Evolutionary conservation across 2,888 invertebrate genomes (phyloP), one percentile per base, ranked within the genome.

Genomic region (Pyrgus malvae): DNA sequence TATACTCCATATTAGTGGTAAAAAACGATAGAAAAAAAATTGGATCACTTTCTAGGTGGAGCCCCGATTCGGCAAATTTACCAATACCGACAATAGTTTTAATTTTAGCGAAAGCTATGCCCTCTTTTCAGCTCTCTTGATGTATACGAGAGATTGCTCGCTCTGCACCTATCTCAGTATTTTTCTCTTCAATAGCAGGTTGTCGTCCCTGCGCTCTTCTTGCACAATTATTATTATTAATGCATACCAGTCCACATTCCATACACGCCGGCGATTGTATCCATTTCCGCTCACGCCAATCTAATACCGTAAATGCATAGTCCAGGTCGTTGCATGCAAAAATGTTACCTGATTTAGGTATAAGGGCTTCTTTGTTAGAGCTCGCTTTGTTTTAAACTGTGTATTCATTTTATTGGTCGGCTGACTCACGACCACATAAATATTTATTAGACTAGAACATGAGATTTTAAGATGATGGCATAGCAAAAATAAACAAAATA

Each of bases 231-330:
- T 46, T 46, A 35, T 46, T 46, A 50, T 42, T 50, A 42, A 50
- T 11, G 37, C 51, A 51, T 51, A 51, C 51, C 44, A 51, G 51
- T 29, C 51, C 44, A 45, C 51, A 51, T 53, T 53, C 51, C 51
- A 53, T 53, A 53, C 45, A 53, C 51, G 51, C 44, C 27, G 44
- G 4, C 51, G 44, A 53, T 53, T 53, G 51, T 53, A 53, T 53
- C 51, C 44, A 53, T 45, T 53, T 53, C 51, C 51, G 51, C 6
- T 53, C 37, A 37, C 44, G 44, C 37, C 19, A 23, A 49, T 40
- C 29, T n/a, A 23, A 46, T 33, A 16, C 27, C 31, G 14, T 44
- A 27, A 12, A 40, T 44, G 51, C 51, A 27, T 16, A 9, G 21
- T 51, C 44, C 51, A 37, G 31, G 38, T 23, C 16, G 44, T 37